Conservation (phyloP, 2,888 invertebrate genomes). For the Dryocosmus kuriphilus region DNA sequence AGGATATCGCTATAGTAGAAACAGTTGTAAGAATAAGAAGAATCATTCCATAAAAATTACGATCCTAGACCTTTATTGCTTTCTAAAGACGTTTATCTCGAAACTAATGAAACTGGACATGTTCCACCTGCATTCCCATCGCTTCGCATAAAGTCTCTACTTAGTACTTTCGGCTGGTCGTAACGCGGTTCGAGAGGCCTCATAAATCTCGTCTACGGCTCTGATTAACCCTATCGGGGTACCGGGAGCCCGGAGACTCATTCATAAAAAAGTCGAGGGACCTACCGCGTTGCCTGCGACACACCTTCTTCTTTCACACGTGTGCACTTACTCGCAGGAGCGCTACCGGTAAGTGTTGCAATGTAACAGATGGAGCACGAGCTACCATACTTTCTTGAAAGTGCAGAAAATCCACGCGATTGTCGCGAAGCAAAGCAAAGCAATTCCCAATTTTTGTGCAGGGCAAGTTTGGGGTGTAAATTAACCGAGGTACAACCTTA, state of each 20-base stretch:
- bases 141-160: conserved; percentile 30
- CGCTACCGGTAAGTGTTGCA: conserved; percentile 34
- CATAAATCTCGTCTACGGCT: conserved; percentile 56
- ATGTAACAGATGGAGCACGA: conserved; percentile 23
- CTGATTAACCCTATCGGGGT: conserved; percentile 57
- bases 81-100: conserved; percentile 30
- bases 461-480: conserved; percentile 72
- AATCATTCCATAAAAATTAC: conserved; percentile 6
- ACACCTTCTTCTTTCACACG: conserved; percentile 32
- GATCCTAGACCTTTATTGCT: neutral
- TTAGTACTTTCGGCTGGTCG: conserved; percentile 38
- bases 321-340: conserved; percentile 10
- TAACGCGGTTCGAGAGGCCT: conserved; percentile 44
- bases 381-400: conserved; percentile 4
- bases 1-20: neutral
- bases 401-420: conserved; percentile 12
- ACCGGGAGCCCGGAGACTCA: conserved; percentile 22
- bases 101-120: conserved; percentile 38
- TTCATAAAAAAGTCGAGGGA: conserved; percentile 53
- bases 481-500: conserved; percentile 76
- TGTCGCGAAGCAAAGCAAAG: conserved; percentile 42
- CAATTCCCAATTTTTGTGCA: conserved; percentile 45
- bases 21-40: neutral
- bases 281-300: conserved; percentile 51
- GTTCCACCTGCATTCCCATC: conserved; percentile 32